Evolutionary conservation across 2,888 invertebrate species (phyloP).

Genomic region (Busseola fusca): DNA sequence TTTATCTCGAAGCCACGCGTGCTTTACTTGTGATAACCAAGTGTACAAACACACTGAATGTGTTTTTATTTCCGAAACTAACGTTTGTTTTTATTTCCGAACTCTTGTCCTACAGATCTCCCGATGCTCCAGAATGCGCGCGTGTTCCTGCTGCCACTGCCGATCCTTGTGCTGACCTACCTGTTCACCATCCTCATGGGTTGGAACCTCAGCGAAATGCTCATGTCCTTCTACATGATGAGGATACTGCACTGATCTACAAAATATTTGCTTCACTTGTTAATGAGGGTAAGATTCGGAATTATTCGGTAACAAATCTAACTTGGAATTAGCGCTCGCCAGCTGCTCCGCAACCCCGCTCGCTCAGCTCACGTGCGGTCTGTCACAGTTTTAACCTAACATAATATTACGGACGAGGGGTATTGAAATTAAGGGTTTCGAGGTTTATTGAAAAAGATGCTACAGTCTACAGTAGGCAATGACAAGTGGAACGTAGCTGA

Average conservation of each 20-base stretch:
- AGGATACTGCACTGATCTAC: conserved; percentile 88
- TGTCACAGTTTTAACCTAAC: too few species aligned
- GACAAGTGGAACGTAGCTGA: too few species aligned
- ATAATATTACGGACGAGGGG: too few species aligned
- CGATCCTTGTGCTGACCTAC: conserved; percentile 93
- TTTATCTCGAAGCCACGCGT: background rate
- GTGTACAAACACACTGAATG: background rate
- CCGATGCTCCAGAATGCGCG: conserved; percentile 96
- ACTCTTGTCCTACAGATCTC: conserved; percentile 89
- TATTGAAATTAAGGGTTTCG: too few species aligned
- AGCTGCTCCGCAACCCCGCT: too few species aligned
- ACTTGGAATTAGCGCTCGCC: too few species aligned
- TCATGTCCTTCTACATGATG: conserved; percentile 95
- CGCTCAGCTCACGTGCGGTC: too few species aligned
- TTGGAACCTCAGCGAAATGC: conserved; percentile 94
- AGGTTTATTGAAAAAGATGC: too few species aligned
- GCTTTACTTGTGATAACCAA: background rate
- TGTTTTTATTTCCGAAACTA: too few species aligned
- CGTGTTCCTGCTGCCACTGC: conserved; percentile 94
- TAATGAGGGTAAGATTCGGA: conserved; percentile 7
- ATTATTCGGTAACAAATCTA: too few species aligned
- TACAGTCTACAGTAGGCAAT: too few species aligned
- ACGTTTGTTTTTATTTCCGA: background rate
- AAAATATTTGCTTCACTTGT: conserved; percentile 33
- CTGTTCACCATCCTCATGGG: conserved; percentile 93